Percentiles rank a stretch among this genome's conserved stretches.
Conservation (phyloP, 2,888 invertebrate species). For the Trichogramma dendrolimi region DNA sequence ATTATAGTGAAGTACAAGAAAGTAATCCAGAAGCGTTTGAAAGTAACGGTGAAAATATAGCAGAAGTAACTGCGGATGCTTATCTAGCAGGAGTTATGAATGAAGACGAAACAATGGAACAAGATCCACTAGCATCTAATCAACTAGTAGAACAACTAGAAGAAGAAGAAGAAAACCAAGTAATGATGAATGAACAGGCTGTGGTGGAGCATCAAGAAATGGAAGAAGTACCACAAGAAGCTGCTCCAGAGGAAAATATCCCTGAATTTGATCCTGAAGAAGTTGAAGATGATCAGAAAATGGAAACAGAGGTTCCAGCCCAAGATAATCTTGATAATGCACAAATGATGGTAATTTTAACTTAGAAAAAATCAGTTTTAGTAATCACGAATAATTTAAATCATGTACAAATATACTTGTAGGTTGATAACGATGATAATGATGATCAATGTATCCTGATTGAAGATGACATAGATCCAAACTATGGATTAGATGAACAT, state of each 20-base stretch:
- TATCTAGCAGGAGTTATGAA: conserved; percentile 2
- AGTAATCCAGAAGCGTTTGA: neutral
- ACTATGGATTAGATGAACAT: conserved; percentile 18
- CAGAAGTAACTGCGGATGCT: neutral
- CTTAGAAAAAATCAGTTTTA: neutral
- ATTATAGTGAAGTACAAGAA: neutral
- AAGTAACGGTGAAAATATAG: neutral
- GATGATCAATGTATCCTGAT: conserved; percentile 25
- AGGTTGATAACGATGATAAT: conserved; percentile 16
- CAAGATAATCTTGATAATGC: conserved; percentile 1
- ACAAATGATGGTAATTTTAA: conserved; percentile 18
- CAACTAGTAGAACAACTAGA: neutral
- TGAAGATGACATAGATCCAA: conserved; percentile 25
- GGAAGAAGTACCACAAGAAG: conserved; percentile 4
- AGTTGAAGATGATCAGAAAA: conserved; percentile 6
- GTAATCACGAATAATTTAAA: neutral
- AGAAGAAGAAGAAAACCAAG: conserved; percentile 4
- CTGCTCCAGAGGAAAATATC: conserved; percentile 16
- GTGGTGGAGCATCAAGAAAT: conserved; percentile 2
- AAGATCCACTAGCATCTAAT: neutral
- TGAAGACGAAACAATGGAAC: conserved; percentile 9
- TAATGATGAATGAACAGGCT: neutral
- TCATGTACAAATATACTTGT: neutral
- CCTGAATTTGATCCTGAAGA: conserved; percentile 28
- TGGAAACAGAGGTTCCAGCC: conserved; percentile 1